Base-by-base conservation (phyloP, 2,888 invertebrate species). In the Napeogenes sylphis region DNA sequence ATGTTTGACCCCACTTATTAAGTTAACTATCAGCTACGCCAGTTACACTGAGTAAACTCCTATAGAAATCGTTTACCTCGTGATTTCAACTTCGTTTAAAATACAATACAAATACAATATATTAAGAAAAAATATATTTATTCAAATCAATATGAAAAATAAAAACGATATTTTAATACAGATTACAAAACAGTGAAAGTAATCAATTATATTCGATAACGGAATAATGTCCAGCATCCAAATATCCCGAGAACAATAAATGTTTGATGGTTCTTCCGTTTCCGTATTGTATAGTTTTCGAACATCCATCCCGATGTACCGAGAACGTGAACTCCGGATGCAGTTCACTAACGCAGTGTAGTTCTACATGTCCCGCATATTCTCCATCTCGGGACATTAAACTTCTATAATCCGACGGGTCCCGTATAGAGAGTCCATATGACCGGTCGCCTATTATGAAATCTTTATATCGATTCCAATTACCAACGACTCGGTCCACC, bases 161-260 rank as follows among this genome's bases (percentile, higher is more conserved):
- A 61, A 38, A 62, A 57, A 63, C 63, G 54, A 61, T 64, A 58
- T 45, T 46, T 45, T 58, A 60, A 68, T 65, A 67, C 47, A 70
- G 61, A 68, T 1, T 21, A 21, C 45, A 8, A 21, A 12, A 46
- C 68, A 35, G 35, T 35, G 3, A 45, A 63, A 67, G 61, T 68
- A 66, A 66, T 69, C 62, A 82, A 65, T 66, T 69, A 66, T 81
- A 85, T 70, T 87, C 87, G 59, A 89, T 72, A 66, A 89, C 89
- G 74, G 85, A 87, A 64, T 89, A 89, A 67, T 89, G 89, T 3
- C 89, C 89, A 4, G 89, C 87, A 56, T 89, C 89, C 4, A 80
- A 73, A 71, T 73, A 84, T 4, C 89, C 89, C 0, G 87, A 85
- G 70, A 89, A 89, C n/a, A 88, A 70, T 5, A 89, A 73, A 72